phyloP scores from a whole-genome alignment of 2,113 vertebrate species.

The Ovis canadensis region DNA sequence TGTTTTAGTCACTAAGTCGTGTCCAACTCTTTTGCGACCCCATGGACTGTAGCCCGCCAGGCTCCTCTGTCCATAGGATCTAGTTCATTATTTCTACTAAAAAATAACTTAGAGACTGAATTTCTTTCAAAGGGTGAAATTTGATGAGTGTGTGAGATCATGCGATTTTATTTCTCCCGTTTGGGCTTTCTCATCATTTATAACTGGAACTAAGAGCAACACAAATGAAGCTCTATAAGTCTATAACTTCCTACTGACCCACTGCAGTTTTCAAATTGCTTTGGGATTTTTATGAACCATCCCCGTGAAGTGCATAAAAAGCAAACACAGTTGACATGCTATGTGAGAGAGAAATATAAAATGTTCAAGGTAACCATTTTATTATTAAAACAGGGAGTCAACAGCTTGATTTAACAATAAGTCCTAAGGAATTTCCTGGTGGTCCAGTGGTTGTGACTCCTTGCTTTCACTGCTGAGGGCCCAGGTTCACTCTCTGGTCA shows the following conservation, averaged over 20 bases:
- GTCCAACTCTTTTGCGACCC: background rate
- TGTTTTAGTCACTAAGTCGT: background rate
- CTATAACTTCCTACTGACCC: constrained; percentile 28
- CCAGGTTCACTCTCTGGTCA: background rate
- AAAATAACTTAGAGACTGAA: constrained; percentile 18
- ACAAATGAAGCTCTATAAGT: background rate
- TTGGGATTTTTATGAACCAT: constrained; percentile 54
- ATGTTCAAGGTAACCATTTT: background rate
- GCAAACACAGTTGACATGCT: constrained; percentile 15
- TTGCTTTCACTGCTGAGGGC: background rate
- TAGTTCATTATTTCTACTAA: constrained; percentile 34
- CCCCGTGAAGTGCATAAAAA: constrained; percentile 52
- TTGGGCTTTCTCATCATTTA: background rate
- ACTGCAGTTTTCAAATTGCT: constrained; percentile 47
- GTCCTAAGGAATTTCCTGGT: background rate
- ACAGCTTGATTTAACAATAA: constrained; percentile 13
- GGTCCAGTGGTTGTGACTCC: background rate
- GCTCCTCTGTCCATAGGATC: background rate
- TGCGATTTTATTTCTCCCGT: constrained; percentile 19
- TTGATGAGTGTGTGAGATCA: background rate
- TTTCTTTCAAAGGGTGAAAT: constrained; percentile 16
- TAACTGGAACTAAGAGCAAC: constrained; percentile 34
- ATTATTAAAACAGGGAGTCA: constrained; percentile 14
- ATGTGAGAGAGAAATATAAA: constrained; percentile 12
- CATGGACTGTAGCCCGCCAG: background rate